phyloP scores from a whole-genome alignment of 1,140 invertebrate species.

The Bradynema listronoti region DNA sequence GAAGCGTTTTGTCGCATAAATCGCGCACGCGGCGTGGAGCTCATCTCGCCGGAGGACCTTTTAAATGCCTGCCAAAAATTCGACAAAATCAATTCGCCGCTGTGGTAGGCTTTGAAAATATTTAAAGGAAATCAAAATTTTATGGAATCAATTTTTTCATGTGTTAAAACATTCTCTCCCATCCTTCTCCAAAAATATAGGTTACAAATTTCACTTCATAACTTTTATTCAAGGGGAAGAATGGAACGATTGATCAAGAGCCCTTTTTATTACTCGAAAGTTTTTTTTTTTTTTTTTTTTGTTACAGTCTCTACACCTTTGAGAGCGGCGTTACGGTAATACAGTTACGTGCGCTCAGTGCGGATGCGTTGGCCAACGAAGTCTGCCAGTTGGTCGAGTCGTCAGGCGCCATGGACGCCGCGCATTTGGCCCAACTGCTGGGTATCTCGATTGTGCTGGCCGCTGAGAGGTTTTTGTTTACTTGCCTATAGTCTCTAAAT shows the following conservation, averaged over 20 bases:
- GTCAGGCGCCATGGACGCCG: constrained; percentile 25
- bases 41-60: constrained; percentile 62
- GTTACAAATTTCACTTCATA: too few species aligned
- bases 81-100: constrained; percentile 45
- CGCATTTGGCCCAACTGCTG: constrained; percentile 24
- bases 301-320: constrained; percentile 36
- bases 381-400: constrained; percentile 29
- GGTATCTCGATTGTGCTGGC: constrained; percentile 38
- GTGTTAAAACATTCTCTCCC: too few species aligned
- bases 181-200: background rate
- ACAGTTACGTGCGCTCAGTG: constrained; percentile 23
- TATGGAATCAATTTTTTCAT: too few species aligned
- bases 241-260: too few species aligned
- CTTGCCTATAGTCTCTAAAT: too few species aligned
- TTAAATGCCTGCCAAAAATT: constrained; percentile 61
- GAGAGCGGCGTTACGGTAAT: constrained; percentile 37
- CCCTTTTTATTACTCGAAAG: background rate
- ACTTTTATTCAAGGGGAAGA: too few species aligned
- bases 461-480: constrained; percentile 28
- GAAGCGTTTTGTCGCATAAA: constrained; percentile 95
- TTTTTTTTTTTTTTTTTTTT: constrained; percentile 11
- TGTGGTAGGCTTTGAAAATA: too few species aligned
- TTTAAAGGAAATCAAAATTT: too few species aligned
- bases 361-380: constrained; percentile 21
- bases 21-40: constrained; percentile 63